Evolutionary conservation across 37 sponge, comb jelly and placozoan genomes (phyloP), one percentile per base, ranked within the genome.

Genomic region (Halisarca cf. caerulea): DNA sequence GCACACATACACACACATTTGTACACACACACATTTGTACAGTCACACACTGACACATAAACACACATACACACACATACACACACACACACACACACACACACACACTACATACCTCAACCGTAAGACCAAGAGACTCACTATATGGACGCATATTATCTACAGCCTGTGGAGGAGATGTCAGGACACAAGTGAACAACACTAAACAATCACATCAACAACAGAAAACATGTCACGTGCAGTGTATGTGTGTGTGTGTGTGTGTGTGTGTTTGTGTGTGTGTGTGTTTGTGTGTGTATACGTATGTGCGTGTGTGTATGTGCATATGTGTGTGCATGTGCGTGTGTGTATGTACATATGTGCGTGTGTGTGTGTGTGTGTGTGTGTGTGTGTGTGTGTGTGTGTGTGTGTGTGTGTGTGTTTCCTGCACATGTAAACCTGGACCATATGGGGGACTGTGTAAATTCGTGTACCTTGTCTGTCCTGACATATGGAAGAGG

Each of bases 161-260:
- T 24, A 83, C 81, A 25, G 89, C 89, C 84, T 89, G 59, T 30
- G 40, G 3, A 64, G 28, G 18, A 20, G 2, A 28, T 17, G 72
- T 3, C 28, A 0, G 91, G 85, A 84, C 61, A 82, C 80, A 85
- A 82, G 84, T 96, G 96, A 64, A 96, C 45, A 11, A n/a, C 93
- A 93, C 72, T 66, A n/a, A n/a, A n/a, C n/a, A n/a, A n/a, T n/a
- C n/a, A 96, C 59, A 53, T 40, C 61, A 28, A 28, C 30, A 62
- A 23, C 6, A 28, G 30, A n/a, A 7, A 28, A 7, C 64, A 62
- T 8, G 64, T n/a, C n/a, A 11, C 51, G 11, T 47, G 51, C 11
- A 11, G 11, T 47, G 51, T 47, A 11, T 47, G 51, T 47, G 51
- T 47, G 51, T 47, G 51, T 47, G 51, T 47, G 51, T n/a, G n/a